These are phyloP conservation scores for Leuciscus waleckii DNA, from an alignment of 2,797 vertebrate genomes.

Conservation along the genomic window DNA sequence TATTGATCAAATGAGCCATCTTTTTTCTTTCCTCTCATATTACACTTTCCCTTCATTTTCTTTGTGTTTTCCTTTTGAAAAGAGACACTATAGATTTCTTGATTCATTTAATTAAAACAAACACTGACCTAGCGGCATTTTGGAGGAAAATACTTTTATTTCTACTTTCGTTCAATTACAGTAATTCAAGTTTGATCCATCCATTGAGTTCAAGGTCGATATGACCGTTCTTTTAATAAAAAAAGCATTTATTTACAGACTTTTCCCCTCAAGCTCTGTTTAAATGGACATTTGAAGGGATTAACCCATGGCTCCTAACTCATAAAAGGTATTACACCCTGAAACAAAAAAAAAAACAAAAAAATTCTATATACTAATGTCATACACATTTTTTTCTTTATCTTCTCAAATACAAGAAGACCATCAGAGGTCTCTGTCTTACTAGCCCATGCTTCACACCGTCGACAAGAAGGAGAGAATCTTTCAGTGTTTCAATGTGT, in stretches of 20 bases:
- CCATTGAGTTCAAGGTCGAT: slow-evolving; percentile 25
- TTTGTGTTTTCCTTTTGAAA: slow-evolving; percentile 10
- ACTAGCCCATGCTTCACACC: slow-evolving; percentile 25
- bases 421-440: background rate
- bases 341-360: too few species aligned
- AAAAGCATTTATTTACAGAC: background rate
- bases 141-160: slow-evolving; percentile 7
- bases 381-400: background rate
- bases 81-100: slow-evolving; percentile 42
- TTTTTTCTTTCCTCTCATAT: slow-evolving; percentile 35
- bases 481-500: slow-evolving; percentile 9
- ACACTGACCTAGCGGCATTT: slow-evolving; percentile 1
- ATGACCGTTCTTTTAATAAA: background rate
- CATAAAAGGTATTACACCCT: background rate
- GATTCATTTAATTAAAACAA: slow-evolving; percentile 51
- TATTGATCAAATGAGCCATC: slow-evolving; percentile 62
- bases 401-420: background rate
- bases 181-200: slow-evolving; percentile 29
- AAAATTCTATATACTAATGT: background rate
- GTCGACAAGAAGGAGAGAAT: slow-evolving; percentile 10
- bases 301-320: background rate
- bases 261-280: background rate
- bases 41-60: slow-evolving; percentile 4
- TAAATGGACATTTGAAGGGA: background rate
- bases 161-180: slow-evolving; percentile 10